Percentiles rank a stretch among this genome's conserved stretches.
These are phyloP conservation scores for Rhagonycha lutea DNA, from an alignment of 2,888 invertebrate species.

Conservation along the genomic window DNA sequence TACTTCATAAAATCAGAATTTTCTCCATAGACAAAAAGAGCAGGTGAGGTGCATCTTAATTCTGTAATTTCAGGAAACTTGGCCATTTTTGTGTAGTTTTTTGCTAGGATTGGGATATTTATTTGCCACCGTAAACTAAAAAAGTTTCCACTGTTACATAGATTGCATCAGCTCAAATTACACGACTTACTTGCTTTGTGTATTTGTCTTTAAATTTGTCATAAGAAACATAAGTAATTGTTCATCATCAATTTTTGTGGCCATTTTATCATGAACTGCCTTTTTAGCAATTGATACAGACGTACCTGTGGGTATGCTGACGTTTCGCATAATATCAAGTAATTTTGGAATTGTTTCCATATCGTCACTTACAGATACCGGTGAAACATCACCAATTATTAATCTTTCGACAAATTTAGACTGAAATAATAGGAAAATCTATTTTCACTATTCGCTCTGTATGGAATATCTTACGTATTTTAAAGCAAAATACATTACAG, in stretches of 20 bases:
- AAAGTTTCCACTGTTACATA: neutral
- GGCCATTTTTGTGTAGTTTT: slow-evolving; percentile 67
- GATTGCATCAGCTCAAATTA: neutral
- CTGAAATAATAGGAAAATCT: neutral
- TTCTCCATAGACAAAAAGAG: slow-evolving; percentile 82
- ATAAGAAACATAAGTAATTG: slow-evolving; percentile 77
- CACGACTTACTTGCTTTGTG: slow-evolving; percentile 44
- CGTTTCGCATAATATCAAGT: slow-evolving; percentile 68
- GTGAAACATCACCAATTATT: slow-evolving; percentile 75
- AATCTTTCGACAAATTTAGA: slow-evolving; percentile 68
- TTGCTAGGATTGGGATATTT: slow-evolving; percentile 74
- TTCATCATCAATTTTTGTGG: slow-evolving; percentile 59
- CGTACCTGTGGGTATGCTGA: slow-evolving; percentile 63
- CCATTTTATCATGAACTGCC: slow-evolving; percentile 67
- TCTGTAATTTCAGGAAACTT: slow-evolving; percentile 62
- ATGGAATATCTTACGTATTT: slow-evolving; percentile 60
- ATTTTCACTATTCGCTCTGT: neutral
- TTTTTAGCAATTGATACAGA: slow-evolving; percentile 73
- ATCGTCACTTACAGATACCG: slow-evolving; percentile 64
- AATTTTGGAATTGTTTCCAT: slow-evolving; percentile 65
- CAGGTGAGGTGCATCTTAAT: slow-evolving; percentile 61
- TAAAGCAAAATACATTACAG: slow-evolving; percentile 84
- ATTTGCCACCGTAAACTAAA: slow-evolving; percentile 73
- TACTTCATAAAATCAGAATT: slow-evolving; percentile 81
- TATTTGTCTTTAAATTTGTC: slow-evolving; percentile 71